Base-by-base conservation (phyloP, 2,113 vertebrate species). In the Cacatua alba region DNA sequence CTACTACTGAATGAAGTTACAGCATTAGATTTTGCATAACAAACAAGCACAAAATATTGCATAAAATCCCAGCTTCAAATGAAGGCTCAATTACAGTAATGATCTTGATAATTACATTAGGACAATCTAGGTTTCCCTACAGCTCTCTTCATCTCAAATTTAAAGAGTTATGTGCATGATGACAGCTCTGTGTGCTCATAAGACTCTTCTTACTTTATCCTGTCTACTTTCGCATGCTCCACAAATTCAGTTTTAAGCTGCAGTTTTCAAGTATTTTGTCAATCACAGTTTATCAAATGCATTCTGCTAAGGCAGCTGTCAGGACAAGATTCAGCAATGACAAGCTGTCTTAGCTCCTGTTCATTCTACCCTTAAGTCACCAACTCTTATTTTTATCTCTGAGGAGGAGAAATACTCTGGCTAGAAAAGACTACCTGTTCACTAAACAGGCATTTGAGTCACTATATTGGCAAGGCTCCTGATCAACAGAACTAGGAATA, bases 201-300 rank as follows among this genome's bases (percentile, higher is more conserved):
- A 88, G 82, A 85, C 84, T 97, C 55, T 86, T 96, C 87, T 95
- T 97, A 85, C 84, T 94, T 94, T 70, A 94, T 92, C 90, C 92
- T 95, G 74, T 91, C 93, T 94, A 72, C 85, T 97, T 97, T 59
- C 5, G 37, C 75, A 48, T 84, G 70, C 92, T 96, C 93, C 91
- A 87, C 87, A 91, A 95, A 96, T 79, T 95, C 91, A 93, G 82
- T 82, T 95, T 91, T 85, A 97, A 95, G 94, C 95, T 78, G 82
- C 79, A 95, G 91, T 95, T 97, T 97, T 97, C 95, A 95, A 97
- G 95, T 93, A 82, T 97, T 97, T 97, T 97, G 94, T 97, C 97
- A 97, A 96, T 96, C 97, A 97, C 95, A 96, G 94, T 97, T 97
- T 97, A 97, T 97, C 82, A 97, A 97, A 96, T 96, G 94, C 94